These are phyloP conservation scores for Neolamprologus variostigma DNA, from an alignment of 2,113 vertebrate species.

Conservation along the genomic window DNA sequence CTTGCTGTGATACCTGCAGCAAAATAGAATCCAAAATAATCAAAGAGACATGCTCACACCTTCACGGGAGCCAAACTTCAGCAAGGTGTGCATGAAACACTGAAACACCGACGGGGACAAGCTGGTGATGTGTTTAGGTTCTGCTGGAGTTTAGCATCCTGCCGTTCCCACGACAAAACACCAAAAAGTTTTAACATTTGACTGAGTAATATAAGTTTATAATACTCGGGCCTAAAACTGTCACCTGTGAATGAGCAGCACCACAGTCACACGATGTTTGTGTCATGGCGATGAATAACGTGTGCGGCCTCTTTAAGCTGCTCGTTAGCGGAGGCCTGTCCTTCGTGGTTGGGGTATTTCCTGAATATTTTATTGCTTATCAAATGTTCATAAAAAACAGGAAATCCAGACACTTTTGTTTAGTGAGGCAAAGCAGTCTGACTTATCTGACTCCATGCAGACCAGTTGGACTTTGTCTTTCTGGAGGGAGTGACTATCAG, in stretches of 20 bases:
- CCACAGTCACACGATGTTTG: neutral
- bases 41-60: neutral
- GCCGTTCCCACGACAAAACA: neutral
- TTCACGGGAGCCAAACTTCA: neutral
- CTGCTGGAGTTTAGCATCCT: neutral
- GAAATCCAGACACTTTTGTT: neutral
- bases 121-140: neutral
- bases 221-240: neutral
- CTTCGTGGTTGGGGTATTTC: neutral
- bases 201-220: neutral
- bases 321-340: neutral
- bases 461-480: neutral
- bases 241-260: neutral
- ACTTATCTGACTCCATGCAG: neutral
- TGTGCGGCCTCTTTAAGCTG: neutral
- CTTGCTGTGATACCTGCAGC: neutral
- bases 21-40: neutral
- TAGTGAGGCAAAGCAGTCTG: neutral
- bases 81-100: neutral
- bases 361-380: neutral
- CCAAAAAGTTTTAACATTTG: neutral
- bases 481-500: neutral
- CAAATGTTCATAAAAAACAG: neutral
- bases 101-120: neutral
- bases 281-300: neutral